Base-by-base conservation (phyloP, 2,888 invertebrate species). In the Agrotis segetum region DNA sequence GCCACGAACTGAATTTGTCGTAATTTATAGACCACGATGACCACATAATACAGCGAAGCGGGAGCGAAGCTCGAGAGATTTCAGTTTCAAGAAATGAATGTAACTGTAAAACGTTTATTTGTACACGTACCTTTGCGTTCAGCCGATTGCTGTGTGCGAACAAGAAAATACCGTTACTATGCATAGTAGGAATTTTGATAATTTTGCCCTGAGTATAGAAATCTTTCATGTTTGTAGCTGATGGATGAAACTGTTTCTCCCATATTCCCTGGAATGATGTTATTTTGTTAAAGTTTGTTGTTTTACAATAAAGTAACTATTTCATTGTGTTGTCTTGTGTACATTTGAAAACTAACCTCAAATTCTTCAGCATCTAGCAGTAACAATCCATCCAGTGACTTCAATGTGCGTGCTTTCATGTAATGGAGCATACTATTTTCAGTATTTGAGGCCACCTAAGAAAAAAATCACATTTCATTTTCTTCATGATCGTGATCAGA, bases 231-330 rank as follows among this genome's bases (percentile, higher is more conserved):
- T 0, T 7, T 0, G 83, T 81, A 4, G 58, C 14, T 47, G 11
- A 6, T 29, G 60, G 24, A 34, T 79, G 1, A 50, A 81, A 81
- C 13, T 4, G 71, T 40, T 69, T 64, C 11, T 68, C 52, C 82
- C 63, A 81, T 58, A 50, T 56, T 14, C 79, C 80, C 80, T 81
- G 53, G 46, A 81, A 68, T 40, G 14, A 49, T 2, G 16, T 16
- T 44, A 24, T 14, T 40, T 53, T 17, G 14, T 6, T 40, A 17
- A 19, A 40, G 19, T 40, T 17, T 24, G 1, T 55, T 24, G 21
- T 14, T 40, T 11, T 14, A 24, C 4, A 19, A 49, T 44, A 14
- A 29, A n/a, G 3, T 14, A n/a, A n/a, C n/a, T n/a, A 21, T 46
- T 46, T 34, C 3, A 21, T n/a, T 14, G 9, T n/a, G 5, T 21